Evolutionary conservation across 2,888 invertebrate species (phyloP), one percentile per base, ranked within the genome.

Genomic region (Electrophaes corylata): DNA sequence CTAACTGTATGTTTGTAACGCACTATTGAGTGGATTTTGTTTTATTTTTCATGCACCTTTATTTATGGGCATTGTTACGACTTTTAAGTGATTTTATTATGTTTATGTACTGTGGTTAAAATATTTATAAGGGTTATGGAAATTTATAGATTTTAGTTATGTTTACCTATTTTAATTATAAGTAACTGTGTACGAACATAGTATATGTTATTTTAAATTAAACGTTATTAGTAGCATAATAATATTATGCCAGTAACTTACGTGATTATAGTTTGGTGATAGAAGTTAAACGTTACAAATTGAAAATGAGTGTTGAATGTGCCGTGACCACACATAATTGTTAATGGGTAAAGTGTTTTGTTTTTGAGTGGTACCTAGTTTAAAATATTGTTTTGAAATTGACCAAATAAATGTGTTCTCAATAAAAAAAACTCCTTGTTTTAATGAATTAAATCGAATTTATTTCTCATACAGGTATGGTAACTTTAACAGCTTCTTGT

Each of bases 401-500:
- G 91, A 91, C 91, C 91, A 91, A 91, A 90, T 91, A 91, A 90
- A 91, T 88, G 91, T 91, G 91, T 91, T 91, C 91, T 86, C 73
- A 89, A 84, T 84, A 84, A 89, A 78, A 71, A 43, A 35, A 79
- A 64, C n/a, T 14, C 47, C 53, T 61, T 62, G 46, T 62, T 65
- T 75, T 69, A 73, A 74, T 79, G 71, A 66, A 64, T 72, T 68
- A 65, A 60, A 52, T 68, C 67, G 4, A 47, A 60, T 64, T 70
- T 57, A 64, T 70, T 72, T 83, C 76, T 55, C 6, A 91, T 37
- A 84, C 84, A 59, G 91, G 91, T 73, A 91, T 86, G 79, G 94
- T 96, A 62, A 96, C 94, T 86, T 96, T 96, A 1, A 96, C 95
- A 60, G 97, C 95, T 88, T 98, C 98, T 82, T 96, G 96, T 52